These are phyloP conservation scores for Diaperis boleti DNA, from an alignment of 2,888 invertebrate genomes.

Conservation along the genomic window DNA sequence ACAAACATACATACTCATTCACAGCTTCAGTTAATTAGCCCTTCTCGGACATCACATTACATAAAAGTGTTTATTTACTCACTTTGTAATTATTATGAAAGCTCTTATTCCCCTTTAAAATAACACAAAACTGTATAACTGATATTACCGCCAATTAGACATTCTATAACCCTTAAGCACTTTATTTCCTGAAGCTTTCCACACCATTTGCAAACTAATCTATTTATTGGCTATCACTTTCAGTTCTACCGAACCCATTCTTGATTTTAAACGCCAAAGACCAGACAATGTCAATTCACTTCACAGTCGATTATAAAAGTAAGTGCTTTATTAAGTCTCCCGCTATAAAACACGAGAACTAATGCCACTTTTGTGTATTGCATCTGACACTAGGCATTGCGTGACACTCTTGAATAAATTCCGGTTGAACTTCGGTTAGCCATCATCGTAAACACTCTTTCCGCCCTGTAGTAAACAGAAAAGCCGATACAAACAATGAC, in stretches of 20 bases:
- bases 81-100: too few relatives aligned
- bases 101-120: too few relatives aligned
- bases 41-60: too few relatives aligned
- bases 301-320: neutral
- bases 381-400: conserved; percentile 43
- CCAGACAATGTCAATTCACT: too few relatives aligned
- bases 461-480: conserved; percentile 43
- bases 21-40: too few relatives aligned
- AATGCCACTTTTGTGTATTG: conserved; percentile 40
- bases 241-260: too few relatives aligned
- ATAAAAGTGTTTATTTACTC: too few relatives aligned
- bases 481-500: conserved; percentile 38
- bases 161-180: conserved; percentile 1
- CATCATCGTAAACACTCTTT: conserved; percentile 49
- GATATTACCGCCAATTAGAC: neutral
- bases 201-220: conserved; percentile 24
- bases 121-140: too few relatives aligned
- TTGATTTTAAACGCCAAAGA: too few relatives aligned
- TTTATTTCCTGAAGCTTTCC: conserved; percentile 21
- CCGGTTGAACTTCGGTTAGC: conserved; percentile 41
- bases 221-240: conserved; percentile 30
- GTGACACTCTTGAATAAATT: conserved; percentile 49
- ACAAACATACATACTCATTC: too few relatives aligned
- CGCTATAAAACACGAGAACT: conserved; percentile 24
- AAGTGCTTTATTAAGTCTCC: neutral